Evolutionary conservation across 2,888 invertebrate genomes (phyloP).

Genomic region (Stenichneumon culpator): DNA sequence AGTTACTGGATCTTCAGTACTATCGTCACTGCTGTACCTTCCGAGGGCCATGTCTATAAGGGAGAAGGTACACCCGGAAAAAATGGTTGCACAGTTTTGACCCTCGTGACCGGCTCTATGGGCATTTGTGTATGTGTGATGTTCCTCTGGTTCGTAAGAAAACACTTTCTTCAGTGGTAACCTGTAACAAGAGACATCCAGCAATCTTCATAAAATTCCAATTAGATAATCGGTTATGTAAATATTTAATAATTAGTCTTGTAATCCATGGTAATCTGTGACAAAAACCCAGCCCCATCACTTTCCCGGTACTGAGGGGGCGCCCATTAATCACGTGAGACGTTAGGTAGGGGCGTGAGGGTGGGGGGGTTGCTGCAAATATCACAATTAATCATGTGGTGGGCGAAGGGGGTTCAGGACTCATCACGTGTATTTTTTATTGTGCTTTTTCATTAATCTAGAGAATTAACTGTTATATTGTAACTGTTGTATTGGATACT

Average conservation of each 20-base stretch:
- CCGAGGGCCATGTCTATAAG: constrained; percentile 91
- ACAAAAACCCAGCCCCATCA: too few species aligned
- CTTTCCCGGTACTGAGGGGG: too few species aligned
- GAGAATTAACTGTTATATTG: too few species aligned
- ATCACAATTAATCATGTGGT: too few species aligned
- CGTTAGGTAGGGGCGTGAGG: too few species aligned
- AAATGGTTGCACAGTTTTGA: constrained; percentile 86
- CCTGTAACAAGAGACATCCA: constrained; percentile 85
- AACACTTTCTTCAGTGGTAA: constrained; percentile 88
- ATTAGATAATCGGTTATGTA: constrained; percentile 20
- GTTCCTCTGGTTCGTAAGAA: constrained; percentile 88
- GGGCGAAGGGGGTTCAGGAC: too few species aligned
- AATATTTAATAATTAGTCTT: not conserved
- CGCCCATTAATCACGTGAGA: too few species aligned
- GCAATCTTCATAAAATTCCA: constrained; percentile 36
- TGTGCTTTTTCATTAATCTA: too few species aligned
- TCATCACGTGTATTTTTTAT: too few species aligned
- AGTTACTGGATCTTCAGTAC: constrained; percentile 52
- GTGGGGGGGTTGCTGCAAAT: too few species aligned
- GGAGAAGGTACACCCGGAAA: constrained; percentile 89
- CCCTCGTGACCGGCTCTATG: constrained; percentile 86
- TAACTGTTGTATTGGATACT: too few species aligned
- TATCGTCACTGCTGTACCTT: constrained; percentile 77
- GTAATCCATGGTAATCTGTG: too few species aligned
- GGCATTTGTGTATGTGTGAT: constrained; percentile 89